Base-by-base conservation (phyloP, 2,888 invertebrate species). In the Pyralis farinalis region DNA sequence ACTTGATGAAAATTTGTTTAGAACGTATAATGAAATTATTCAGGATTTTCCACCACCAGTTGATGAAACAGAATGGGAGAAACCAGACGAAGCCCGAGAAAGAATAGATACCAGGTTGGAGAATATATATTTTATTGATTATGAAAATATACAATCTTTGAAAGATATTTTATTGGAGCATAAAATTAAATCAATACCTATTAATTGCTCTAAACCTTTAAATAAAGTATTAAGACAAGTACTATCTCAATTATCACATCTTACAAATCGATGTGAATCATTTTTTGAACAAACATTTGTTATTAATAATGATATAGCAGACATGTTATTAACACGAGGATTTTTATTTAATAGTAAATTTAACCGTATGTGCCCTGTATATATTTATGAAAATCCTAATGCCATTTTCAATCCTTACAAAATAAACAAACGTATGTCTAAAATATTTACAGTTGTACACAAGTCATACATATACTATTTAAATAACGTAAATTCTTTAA, bases 361-460 rank as follows among this genome's bases (percentile, higher is more conserved):
- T 66, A 90, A 91, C 12, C 85, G 90, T 40, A 86, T 90, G 56
- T 93, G 94, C 63, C 94, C 94, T 0, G 93, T 94, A 0, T 90
- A 91, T 55, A 74, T 92, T 35, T 83, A 65, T 56, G 83, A 91
- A 53, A 78, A 90, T 44, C 71, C 82, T 28, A 65, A 81, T 39
- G 74, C 88, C 0, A 63, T 92, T 41, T 81, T 58, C 11, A 80
- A 91, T 59, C 82, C 90, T 57, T 92, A 84, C 60, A 71, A 81
- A 40, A 72, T 88, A 7, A 61, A 69, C 37, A 86, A 83, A 56
- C 58, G 62, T 16, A 76, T 67, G 27, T 71, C 72, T 32, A 71
- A 81, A 30, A 57, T 92, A 10, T 91, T 71, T 69, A 88, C 93
- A 0, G 76, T 92, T 5, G 70, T 92, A 32, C 91, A 93, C 63